phyloP scores from a whole-genome alignment of 2,113 vertebrate genomes.

The Myotis lucifugus region DNA sequence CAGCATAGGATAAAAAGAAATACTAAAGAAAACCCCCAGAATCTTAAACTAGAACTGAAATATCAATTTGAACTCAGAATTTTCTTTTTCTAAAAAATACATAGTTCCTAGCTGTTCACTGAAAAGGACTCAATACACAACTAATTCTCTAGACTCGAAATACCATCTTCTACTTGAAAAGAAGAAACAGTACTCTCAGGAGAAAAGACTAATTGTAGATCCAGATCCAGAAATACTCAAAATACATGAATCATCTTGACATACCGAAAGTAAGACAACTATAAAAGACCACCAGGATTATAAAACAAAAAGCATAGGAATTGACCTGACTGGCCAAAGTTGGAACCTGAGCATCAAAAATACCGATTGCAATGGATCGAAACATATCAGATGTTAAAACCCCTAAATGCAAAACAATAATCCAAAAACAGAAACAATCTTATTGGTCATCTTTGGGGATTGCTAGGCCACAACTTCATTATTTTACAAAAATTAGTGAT shows the following conservation, averaged over 20 bases:
- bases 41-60: constrained; percentile 36
- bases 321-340: not conserved
- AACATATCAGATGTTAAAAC: not conserved
- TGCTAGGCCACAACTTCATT: not conserved
- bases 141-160: not conserved
- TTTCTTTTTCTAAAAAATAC: constrained; percentile 27
- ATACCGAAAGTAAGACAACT: not conserved
- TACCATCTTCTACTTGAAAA: not conserved
- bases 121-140: not conserved
- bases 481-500: not conserved
- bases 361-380: not conserved
- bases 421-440: not conserved
- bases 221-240: not conserved
- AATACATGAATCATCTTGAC: not conserved
- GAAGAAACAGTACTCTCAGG: not conserved
- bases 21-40: not conserved
- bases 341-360: not conserved
- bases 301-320: not conserved
- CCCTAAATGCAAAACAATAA: not conserved
- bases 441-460: not conserved
- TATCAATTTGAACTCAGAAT: not conserved
- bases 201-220: not conserved
- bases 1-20: not conserved
- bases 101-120: not conserved
- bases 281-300: not conserved